Percentiles rank a stretch among this genome's conserved stretches.
Conservation (phyloP, 53 echinoderm and acorn worm genomes). For the Glandiceps talaboti region DNA sequence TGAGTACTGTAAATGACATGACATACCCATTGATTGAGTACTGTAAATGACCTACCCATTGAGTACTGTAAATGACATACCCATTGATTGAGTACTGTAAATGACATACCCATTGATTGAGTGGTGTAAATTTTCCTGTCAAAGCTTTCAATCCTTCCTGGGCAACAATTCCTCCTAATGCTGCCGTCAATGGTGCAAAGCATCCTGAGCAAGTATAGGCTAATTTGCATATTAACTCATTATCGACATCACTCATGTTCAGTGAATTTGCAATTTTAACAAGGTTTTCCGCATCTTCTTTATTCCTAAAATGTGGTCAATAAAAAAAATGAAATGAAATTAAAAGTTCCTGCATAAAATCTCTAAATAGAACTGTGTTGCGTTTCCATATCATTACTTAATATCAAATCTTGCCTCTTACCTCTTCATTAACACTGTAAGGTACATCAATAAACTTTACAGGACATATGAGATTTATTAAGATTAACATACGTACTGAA, state of each 20-base stretch:
- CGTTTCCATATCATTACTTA: too few species aligned
- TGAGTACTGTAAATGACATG: too few species aligned
- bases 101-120: slow-evolving; percentile 80
- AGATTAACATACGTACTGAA: too few species aligned
- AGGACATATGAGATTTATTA: too few species aligned
- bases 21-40: too few species aligned
- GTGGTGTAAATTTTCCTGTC: slow-evolving; percentile 91
- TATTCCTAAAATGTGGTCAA: neutral
- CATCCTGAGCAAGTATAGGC: slow-evolving; percentile 50
- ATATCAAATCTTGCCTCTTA: too few species aligned
- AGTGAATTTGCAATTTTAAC: slow-evolving; percentile 49
- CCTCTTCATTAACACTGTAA: too few species aligned
- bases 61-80: too few species aligned
- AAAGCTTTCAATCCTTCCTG: slow-evolving; percentile 93
- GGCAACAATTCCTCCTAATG: slow-evolving; percentile 79
- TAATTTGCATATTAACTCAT: slow-evolving; percentile 34
- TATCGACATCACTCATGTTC: slow-evolving; percentile 33
- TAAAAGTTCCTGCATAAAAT: too few species aligned
- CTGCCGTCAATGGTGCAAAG: slow-evolving; percentile 83
- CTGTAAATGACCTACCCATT: too few species aligned
- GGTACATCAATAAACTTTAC: too few species aligned
- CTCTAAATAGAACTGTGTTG: too few species aligned
- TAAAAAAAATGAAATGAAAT: neutral
- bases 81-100: neutral
- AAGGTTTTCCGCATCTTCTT: slow-evolving; percentile 22